Evolutionary conservation across 2,888 invertebrate genomes (phyloP), one percentile per base, ranked within the genome.

Genomic region (Drosophila mettleri): DNA sequence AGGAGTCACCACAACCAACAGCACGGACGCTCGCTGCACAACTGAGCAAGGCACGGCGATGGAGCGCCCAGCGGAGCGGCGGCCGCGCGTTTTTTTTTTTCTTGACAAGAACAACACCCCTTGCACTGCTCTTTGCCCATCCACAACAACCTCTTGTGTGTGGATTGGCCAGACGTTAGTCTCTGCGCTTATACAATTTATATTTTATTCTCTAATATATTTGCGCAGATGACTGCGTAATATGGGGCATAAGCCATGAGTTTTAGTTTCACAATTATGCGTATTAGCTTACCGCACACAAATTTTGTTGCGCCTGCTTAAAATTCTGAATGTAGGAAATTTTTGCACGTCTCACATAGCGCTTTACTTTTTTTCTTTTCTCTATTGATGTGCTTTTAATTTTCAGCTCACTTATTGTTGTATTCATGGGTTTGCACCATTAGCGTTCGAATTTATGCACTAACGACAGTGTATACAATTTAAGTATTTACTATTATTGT

Each of bases 1-100:
- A 76, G 43, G 46, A 72, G 46, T 64, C 38, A 73, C 43, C 72
- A 84, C 79, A 81, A 86, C 82, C 82, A 82, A 82, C 67, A 70
- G 72, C 86, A 82, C 88, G 86, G 83, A 83, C 83, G 83, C 86
- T 87, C 77, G 86, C 80, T 87, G 86, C 83, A 87, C 83, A 87
- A 83, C 83, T 83, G 80, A 80, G 74, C 80, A 72, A 82, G 69
- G 67, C 69, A 72, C 72, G 61, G 70, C 66, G 60, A 67, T 67
- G 77, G 78, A 78, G 74, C 70, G 78, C 80, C 85, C 86, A 85
- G 82, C 86, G 83, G 83, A 82, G 80, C 79, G 82, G 82, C 73
- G 67, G 64, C 80, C 80, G 83, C 75, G 75, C 75, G 78, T 53
- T 54, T 63, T 45, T 39, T 41, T 41, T 33, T 36, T 27, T 45